A percentile compares a stretch with the other conserved stretches of the same genome.
These are phyloP conservation scores for Siniperca chuatsi DNA, from an alignment of 2,113 vertebrate species.

Conservation along the genomic window DNA sequence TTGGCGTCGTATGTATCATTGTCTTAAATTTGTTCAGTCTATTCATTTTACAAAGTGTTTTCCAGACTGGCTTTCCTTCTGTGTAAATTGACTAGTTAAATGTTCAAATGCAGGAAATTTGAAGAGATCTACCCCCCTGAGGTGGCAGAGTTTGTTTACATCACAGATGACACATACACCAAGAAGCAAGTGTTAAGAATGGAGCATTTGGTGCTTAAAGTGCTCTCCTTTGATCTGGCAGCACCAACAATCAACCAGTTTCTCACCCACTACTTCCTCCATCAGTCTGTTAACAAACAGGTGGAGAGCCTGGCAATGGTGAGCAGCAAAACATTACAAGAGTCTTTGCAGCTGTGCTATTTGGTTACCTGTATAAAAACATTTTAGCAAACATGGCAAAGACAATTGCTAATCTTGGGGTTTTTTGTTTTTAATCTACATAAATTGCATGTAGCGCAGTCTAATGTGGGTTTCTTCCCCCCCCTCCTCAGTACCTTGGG, in stretches of 20 bases:
- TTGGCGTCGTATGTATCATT: slow-evolving; percentile 92
- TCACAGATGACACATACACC: slow-evolving; percentile 98
- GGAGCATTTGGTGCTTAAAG: slow-evolving; percentile 98
- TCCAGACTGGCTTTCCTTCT: accelerated
- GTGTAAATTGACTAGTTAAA: background rate
- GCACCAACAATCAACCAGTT: slow-evolving; percentile 97
- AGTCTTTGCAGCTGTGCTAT: background rate
- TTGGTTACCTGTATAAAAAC: no score
- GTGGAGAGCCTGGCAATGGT: slow-evolving; percentile 95
- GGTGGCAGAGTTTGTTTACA: slow-evolving; percentile 98
- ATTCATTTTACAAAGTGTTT: background rate
- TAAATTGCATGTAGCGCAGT: background rate
- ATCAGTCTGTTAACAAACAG: slow-evolving; percentile 83
- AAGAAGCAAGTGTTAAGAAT: slow-evolving; percentile 98
- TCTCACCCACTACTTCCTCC: slow-evolving; percentile 94
- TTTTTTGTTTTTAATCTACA: no score
- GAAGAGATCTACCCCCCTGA: slow-evolving; percentile 99
- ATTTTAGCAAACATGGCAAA: background rate
- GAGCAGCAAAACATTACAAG: slow-evolving; percentile 48
- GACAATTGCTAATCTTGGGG: background rate
- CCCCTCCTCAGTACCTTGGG: slow-evolving; percentile 88
- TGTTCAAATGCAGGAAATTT: slow-evolving; percentile 89
- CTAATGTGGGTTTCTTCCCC: background rate
- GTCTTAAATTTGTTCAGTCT: no score
- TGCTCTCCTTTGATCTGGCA: slow-evolving; percentile 96